phyloP scores from a whole-genome alignment of 2,113 vertebrate genomes.

The Epinephelus fuscoguttatus region DNA sequence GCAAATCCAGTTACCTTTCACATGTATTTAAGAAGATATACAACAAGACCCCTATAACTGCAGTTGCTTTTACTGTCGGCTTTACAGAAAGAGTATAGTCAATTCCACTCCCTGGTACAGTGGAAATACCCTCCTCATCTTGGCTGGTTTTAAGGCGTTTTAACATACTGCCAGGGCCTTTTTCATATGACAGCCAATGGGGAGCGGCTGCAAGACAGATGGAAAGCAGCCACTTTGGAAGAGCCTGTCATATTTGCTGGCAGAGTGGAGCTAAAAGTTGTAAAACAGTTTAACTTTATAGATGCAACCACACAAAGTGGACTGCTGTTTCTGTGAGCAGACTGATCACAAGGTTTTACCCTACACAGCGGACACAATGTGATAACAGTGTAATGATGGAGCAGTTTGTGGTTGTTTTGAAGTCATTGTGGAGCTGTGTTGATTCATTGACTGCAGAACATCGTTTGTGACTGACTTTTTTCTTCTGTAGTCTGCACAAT shows the following conservation, averaged over 20 bases:
- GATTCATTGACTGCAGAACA: neutral
- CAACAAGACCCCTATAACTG: neutral
- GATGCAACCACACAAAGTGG: constrained; percentile 31
- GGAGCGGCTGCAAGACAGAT: constrained; percentile 62
- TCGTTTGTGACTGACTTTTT: constrained; percentile 21
- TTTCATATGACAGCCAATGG: constrained; percentile 55
- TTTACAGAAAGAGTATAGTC: neutral
- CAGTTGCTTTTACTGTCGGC: neutral
- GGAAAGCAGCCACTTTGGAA: constrained; percentile 69
- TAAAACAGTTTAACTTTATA: constrained; percentile 54
- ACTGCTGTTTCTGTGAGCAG: constrained; percentile 22
- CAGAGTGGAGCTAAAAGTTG: constrained; percentile 50
- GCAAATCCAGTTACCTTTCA: neutral
- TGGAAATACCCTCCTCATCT: constrained; percentile 14
- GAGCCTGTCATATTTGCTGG: constrained; percentile 48
- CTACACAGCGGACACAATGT: constrained; percentile 19
- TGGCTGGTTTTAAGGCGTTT: constrained; percentile 29
- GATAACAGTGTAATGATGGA: neutral
- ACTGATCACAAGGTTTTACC: constrained; percentile 30
- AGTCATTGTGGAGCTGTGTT: too few species aligned
- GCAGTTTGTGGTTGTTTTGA: neutral
- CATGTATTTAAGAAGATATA: neutral
- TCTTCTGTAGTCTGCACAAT: neutral
- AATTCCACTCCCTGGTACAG: neutral
- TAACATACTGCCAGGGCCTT: constrained; percentile 47